These are phyloP conservation scores for Dysidea cf. avara DNA, from an alignment of 37 sponge, comb jelly and placozoan genomes.

Conservation along the genomic window DNA sequence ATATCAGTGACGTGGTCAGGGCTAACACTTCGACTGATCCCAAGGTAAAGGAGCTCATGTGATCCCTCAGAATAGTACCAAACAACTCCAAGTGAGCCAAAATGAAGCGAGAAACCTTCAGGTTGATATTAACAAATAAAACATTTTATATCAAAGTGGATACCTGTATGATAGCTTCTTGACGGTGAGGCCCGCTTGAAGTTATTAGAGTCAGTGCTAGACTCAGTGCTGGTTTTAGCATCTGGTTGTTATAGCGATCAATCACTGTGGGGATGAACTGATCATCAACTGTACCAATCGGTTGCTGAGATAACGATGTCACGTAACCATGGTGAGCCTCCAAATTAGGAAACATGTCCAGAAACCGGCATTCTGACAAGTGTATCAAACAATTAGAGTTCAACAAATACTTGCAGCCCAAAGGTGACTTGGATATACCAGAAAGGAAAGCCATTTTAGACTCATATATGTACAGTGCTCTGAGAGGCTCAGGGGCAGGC, in stretches of 20 bases:
- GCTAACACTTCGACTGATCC: constrained; percentile 67
- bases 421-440: constrained; percentile 55
- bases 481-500: constrained; percentile 72
- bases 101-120: constrained; percentile 52
- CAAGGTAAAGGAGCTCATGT: constrained; percentile 12
- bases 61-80: constrained; percentile 54
- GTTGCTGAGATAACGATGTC: neutral
- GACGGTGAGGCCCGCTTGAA: constrained; percentile 58
- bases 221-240: constrained; percentile 67
- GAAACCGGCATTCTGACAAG: constrained; percentile 75
- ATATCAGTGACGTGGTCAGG: constrained; percentile 67
- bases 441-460: constrained; percentile 91
- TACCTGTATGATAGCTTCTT: constrained; percentile 66
- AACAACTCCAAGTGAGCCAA: constrained; percentile 65
- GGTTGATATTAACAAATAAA: neutral
- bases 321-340: constrained; percentile 29
- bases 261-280: constrained; percentile 61
- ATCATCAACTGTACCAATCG: neutral
- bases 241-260: constrained; percentile 67
- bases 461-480: constrained; percentile 83
- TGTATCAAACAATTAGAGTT: constrained; percentile 34
- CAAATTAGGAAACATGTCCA: constrained; percentile 57
- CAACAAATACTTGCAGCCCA: constrained; percentile 71
- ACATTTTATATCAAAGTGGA: neutral
- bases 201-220: constrained; percentile 57